Base-by-base conservation (phyloP, 2,113 vertebrate genomes). In the Lepus americanus region DNA sequence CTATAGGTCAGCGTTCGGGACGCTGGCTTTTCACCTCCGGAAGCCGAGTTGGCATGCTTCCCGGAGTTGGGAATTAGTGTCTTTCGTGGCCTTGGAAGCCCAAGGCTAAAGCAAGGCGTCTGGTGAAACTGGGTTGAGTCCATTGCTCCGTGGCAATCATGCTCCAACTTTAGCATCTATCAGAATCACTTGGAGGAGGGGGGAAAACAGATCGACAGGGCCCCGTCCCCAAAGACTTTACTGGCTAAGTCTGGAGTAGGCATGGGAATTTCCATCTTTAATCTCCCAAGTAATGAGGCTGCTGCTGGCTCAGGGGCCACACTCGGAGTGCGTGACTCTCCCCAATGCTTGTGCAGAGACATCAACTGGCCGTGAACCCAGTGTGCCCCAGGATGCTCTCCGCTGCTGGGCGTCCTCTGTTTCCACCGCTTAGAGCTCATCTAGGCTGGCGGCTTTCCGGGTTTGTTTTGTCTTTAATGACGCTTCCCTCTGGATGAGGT, bases 201-300 rank as follows among this genome's bases (percentile, higher is more conserved):
- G 10, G 1, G 36, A 29, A 64, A 74, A 33, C 27, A 8, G 70
- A 59, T 3, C 0, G 33, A 16, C 2, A 6, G 14, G 19, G 2
- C 12, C 4, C 2, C 2, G 9, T 23, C 5, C 36, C 66, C n/a
- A 10, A 36, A 31, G 31, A 49, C 69, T 77, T 64, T 27, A 14
- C 13, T 49, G 31, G 81, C 1, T 29, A 31, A 0, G 0, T 53
- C 31, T 39, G 10, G 5, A 16, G 25, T 36, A 17, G 17, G 5
- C 20, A 69, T 19, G 1, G 49, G 63, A 74, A 64, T 80, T 25
- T 23, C 1, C 19, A 49, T 51, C 25, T 23, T n/a, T 39, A 31
- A 27, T 51, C 69, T 77, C 14, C 53, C 19, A n/a, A 36, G 5
- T 66, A 61, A 23, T 25, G 25, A 27, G 22, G 20, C 20, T 33